Base-by-base conservation (phyloP, 2,113 vertebrate genomes). In the Galemys pyrenaicus region DNA sequence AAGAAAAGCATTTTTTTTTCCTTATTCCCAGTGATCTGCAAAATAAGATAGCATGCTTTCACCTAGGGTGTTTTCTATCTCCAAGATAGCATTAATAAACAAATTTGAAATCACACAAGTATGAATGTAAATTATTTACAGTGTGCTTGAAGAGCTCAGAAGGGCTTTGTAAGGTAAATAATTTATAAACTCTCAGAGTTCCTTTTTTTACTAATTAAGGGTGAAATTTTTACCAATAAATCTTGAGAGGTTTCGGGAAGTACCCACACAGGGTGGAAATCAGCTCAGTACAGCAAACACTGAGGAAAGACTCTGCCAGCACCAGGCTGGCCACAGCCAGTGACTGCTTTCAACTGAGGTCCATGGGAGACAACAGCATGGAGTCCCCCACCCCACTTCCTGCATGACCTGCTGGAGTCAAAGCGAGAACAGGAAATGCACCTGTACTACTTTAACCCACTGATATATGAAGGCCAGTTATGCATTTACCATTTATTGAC, bases 131-230 rank as follows among this genome's bases (percentile, higher is more conserved):
- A 96, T 96, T 97, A 96, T 96, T 96, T 96, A 97, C 95, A 88
- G 60, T n/a, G 62, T 35, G n/a, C 87, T 85, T 84, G 62, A 95
- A 88, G 84, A 89, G 60, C 81, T 94, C 93, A 88, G 93, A 94
- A 96, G 89, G 89, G 67, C 80, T 95, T 96, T 96, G 92, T 93
- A 95, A 96, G 87, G 86, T 97, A 97, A 97, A 96, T 97, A 97
- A 97, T 97, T 96, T 77, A 97, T 96, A 84, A 96, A 89, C 93
- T 85, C 87, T 87, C 30, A 44, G 62, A 73, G 35, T 92, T 84
- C 46, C 58, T 80, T 91, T 92, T 95, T 95, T 95, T 39, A 92
- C 91, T 96, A 96, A 97, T 95, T 97, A 96, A 96, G 92, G 93
- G 87, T 95, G 84, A 96, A 94, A 94, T 6, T 96, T 93, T 91